Evolutionary conservation across 1,140 invertebrate genomes (phyloP).

Genomic region (Riptortus pedestris): DNA sequence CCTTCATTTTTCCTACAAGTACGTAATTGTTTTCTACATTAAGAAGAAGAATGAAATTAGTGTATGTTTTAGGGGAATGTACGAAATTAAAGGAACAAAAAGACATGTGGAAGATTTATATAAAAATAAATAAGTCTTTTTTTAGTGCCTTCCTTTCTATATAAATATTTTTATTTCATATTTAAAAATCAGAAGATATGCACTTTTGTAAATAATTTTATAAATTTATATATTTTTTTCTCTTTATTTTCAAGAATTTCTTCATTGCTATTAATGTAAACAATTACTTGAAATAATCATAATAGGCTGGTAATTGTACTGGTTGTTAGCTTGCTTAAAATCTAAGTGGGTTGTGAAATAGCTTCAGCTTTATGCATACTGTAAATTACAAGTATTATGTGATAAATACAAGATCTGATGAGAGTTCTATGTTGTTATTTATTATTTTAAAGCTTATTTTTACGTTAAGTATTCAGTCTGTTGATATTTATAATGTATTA

Average conservation of each 20-base stretch:
- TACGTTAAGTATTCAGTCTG: neutral
- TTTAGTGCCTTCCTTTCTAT: neutral
- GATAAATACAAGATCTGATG: neutral
- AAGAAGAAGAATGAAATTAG: too few relatives aligned
- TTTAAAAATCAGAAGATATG: neutral
- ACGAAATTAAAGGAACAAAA: too few relatives aligned
- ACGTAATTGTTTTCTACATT: too few relatives aligned
- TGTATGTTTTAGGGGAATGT: too few relatives aligned
- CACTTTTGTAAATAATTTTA: neutral
- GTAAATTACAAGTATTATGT: neutral
- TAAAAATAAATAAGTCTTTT: too few relatives aligned
- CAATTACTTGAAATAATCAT: neutral
- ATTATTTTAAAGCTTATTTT: neutral
- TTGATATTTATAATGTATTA: neutral
- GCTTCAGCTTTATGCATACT: conserved; percentile 18
- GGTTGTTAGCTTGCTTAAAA: conserved; percentile 9
- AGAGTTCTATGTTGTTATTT: neutral
- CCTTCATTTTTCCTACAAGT: too few relatives aligned
- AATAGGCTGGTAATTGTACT: neutral
- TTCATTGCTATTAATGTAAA: conserved; percentile 15
- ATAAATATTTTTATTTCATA: neutral
- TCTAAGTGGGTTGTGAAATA: conserved; percentile 19
- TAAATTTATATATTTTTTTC: neutral
- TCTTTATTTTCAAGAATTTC: neutral
- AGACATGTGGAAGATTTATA: too few relatives aligned